phyloP scores from a whole-genome alignment of 2,113 vertebrate species.

The Trematomus loennbergii region DNA sequence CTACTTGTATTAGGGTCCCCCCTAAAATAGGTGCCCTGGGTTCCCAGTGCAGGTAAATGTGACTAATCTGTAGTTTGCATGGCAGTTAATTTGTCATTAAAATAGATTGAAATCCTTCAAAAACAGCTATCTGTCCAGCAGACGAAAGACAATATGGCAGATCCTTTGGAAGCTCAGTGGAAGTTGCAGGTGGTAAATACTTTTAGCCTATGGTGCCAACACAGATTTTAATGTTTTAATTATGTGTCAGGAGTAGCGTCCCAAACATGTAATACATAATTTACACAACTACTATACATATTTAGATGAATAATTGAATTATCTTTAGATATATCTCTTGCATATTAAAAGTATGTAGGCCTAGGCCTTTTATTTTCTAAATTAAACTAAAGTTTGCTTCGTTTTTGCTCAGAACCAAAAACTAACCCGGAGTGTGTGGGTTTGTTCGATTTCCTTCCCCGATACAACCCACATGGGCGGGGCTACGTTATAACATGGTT shows the following conservation, averaged over 20 bases:
- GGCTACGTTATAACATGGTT: neutral
- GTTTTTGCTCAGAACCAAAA: conserved; percentile 14
- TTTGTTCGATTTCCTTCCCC: conserved; percentile 15
- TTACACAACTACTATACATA: neutral
- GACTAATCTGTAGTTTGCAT: neutral
- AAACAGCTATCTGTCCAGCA: neutral
- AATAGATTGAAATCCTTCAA: neutral
- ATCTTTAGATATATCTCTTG: neutral
- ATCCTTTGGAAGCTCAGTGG: neutral
- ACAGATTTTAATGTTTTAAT: neutral
- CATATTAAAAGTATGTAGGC: neutral
- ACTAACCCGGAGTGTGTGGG: neutral
- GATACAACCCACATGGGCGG: conserved; percentile 41
- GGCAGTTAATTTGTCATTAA: neutral
- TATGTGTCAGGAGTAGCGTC: neutral
- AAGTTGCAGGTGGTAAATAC: neutral
- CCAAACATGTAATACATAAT: neutral
- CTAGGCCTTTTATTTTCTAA: neutral
- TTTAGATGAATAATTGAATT: no score
- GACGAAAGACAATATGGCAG: neutral
- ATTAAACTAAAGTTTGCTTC: neutral
- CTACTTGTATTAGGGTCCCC: neutral
- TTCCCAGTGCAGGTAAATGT: neutral
- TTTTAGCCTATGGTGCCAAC: no score
- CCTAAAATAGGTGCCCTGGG: no score